Evolutionary conservation across 2,797 vertebrate genomes (phyloP).

Genomic region (Huso huso): DNA sequence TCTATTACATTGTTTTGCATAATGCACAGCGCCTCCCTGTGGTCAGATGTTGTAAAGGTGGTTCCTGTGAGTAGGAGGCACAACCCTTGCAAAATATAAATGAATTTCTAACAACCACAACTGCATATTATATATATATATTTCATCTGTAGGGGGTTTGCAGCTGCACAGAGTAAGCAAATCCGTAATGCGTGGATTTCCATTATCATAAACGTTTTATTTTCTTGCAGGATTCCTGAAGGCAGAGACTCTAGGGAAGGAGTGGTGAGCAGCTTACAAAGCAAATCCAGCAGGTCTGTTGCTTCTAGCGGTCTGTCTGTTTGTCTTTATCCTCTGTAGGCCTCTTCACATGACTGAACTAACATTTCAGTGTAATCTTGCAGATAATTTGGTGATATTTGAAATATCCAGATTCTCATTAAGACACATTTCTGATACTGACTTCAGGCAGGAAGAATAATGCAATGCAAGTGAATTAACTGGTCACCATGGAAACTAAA

Average conservation of each 20-base stretch:
- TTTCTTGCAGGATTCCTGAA: conserved; percentile 76
- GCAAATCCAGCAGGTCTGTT: conserved; percentile 84
- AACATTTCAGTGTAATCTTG: conserved; percentile 4
- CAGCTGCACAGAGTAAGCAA: too few species aligned
- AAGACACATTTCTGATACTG: conserved; percentile 1
- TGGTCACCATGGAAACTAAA: conserved; percentile 21
- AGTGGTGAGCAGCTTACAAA: conserved; percentile 68
- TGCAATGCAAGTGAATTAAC: conserved; percentile 3
- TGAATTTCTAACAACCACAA: too few species aligned
- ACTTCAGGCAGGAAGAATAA: background rate
- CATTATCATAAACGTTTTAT: conserved; percentile 38
- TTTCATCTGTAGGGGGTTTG: too few species aligned
- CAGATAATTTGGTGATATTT: conserved; percentile 6
- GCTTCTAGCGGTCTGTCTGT: conserved; percentile 33
- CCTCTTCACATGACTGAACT: conserved; percentile 3
- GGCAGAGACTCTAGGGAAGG: conserved; percentile 74
- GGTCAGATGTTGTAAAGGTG: too few species aligned
- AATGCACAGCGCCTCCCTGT: too few species aligned
- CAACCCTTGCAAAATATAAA: too few species aligned
- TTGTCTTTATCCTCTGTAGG: background rate
- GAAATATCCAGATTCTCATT: conserved; percentile 9
- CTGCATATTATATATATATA: too few species aligned
- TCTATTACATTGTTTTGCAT: too few species aligned
- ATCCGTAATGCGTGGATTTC: too few species aligned
- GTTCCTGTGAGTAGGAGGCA: too few species aligned